phyloP scores from a whole-genome alignment of 2,888 invertebrate genomes.

The Drosophila mercatorum region DNA sequence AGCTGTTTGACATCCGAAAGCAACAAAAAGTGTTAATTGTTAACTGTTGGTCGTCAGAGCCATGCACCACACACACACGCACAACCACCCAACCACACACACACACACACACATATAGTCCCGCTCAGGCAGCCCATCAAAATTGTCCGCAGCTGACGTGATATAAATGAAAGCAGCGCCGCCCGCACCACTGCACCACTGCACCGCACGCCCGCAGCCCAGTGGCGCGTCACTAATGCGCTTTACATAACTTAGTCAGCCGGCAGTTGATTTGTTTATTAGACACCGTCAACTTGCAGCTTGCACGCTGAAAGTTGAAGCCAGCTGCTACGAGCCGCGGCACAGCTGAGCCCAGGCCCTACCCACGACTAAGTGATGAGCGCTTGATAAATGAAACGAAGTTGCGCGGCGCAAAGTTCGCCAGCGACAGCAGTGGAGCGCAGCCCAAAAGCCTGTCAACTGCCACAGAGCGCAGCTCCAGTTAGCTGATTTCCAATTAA shows the following conservation, averaged over 20 bases:
- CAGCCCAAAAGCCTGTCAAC: not conserved
- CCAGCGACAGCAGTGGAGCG: not conserved
- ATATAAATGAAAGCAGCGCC: slow-evolving; percentile 54
- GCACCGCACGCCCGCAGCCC: not conserved
- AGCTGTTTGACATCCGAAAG: slow-evolving; percentile 25
- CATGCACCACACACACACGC: too few relatives aligned
- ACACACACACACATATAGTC: too few relatives aligned
- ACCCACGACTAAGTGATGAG: slow-evolving; percentile 27
- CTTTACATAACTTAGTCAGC: slow-evolving; percentile 60
- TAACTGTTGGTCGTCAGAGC: slow-evolving; percentile 11
- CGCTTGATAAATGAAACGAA: slow-evolving; percentile 57
- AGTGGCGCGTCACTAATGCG: slow-evolving; percentile 45
- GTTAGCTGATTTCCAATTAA: not conserved
- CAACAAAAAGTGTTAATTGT: slow-evolving; percentile 14
- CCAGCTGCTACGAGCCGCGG: slow-evolving; percentile 35
- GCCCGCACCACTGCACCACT: not conserved
- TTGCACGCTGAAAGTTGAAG: slow-evolving; percentile 29
- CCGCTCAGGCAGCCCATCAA: slow-evolving; percentile 6
- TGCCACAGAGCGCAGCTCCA: not conserved
- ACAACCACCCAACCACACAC: too few relatives aligned
- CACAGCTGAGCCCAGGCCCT: not conserved
- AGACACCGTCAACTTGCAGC: slow-evolving; percentile 18
- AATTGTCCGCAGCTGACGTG: slow-evolving; percentile 56
- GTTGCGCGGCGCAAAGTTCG: slow-evolving; percentile 12
- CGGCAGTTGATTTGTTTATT: slow-evolving; percentile 60